Evolutionary conservation across 2,797 vertebrate species (phyloP), one percentile per base, ranked within the genome.

Genomic region (Hemitrygon akajei): DNA sequence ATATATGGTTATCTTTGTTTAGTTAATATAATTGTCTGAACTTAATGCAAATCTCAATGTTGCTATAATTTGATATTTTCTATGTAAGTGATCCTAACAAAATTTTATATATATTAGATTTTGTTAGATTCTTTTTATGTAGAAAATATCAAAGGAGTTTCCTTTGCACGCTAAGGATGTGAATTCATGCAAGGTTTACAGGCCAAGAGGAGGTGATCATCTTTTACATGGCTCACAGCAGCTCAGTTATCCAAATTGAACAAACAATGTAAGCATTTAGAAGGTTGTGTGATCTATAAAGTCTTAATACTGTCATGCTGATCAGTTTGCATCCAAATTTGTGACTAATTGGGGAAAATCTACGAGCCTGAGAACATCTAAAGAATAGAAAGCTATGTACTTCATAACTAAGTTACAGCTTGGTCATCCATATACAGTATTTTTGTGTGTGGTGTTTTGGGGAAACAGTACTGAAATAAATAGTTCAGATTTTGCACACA

Each of bases 201-300:
- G 40, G 40, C 40, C 76, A 93, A 76, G 7, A 12, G 71, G 47
- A 40, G 5, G 25, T 30, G 16, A 40, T 22, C 71, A 47, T 5
- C 2, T 75, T 73, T 75, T 91, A 91, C 91, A 92, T 18, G 12
- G 69, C 71, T 76, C n/a, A 76, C 91, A 47, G 71, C 71, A 76
- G 25, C 25, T 92, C 71, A 93, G 73, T 76, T 75, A 76, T 56
- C 37, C 20, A 47, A 93, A 93, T 58, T 93, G 71, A 40, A 93
- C 71, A 93, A 76, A 93, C 91, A 91, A 40, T 71, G 40, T 93
- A 40, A 93, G 91, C 91, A 76, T 93, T 92, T 93, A 93, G 91
- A 93, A 75, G 71, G 76, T 7, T 56, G 16, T 34, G 58, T 63
- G 14, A 34, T 79, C 3, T 7, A n/a, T 34, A 14, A 18, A 1